These are phyloP conservation scores for Macroramphosus scolopax DNA, from an alignment of 2,797 vertebrate species.

Conservation along the genomic window DNA sequence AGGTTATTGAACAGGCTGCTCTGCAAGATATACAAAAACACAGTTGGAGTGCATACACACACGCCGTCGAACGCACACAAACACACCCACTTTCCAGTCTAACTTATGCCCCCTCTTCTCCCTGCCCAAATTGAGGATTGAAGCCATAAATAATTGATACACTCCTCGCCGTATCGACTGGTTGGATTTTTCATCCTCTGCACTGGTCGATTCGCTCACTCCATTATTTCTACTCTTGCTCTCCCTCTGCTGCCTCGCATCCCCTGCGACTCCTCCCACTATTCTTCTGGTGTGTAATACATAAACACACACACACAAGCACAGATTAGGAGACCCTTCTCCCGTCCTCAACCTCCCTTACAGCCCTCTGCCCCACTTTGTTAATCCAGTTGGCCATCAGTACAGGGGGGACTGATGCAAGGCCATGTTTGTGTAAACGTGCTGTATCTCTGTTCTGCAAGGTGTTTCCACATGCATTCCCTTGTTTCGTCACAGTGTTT, in stretches of 20 bases:
- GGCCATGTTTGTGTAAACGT: constrained; percentile 14
- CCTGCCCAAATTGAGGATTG: constrained; percentile 48
- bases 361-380: constrained; percentile 32
- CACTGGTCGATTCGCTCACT: constrained; percentile 66
- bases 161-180: constrained; percentile 73
- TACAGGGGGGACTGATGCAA: constrained; percentile 13
- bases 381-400: constrained; percentile 38
- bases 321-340: constrained; percentile 33
- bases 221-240: constrained; percentile 62
- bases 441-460: too few species aligned
- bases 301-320: constrained; percentile 26
- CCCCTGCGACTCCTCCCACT: constrained; percentile 32
- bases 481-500: too few species aligned
- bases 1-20: constrained; percentile 14
- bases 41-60: constrained; percentile 6
- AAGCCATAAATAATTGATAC: constrained; percentile 78
- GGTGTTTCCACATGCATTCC: too few species aligned
- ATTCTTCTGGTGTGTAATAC: constrained; percentile 20
- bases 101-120: constrained; percentile 23
- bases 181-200: constrained; percentile 69
- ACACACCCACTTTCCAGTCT: constrained; percentile 2
- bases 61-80: constrained; percentile 2
- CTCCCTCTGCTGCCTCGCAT: constrained; percentile 32
- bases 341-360: constrained; percentile 18
- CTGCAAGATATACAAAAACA: constrained; percentile 13